Base-by-base conservation (phyloP, 2,888 invertebrate genomes). In the Megastigmus dorsalis region DNA sequence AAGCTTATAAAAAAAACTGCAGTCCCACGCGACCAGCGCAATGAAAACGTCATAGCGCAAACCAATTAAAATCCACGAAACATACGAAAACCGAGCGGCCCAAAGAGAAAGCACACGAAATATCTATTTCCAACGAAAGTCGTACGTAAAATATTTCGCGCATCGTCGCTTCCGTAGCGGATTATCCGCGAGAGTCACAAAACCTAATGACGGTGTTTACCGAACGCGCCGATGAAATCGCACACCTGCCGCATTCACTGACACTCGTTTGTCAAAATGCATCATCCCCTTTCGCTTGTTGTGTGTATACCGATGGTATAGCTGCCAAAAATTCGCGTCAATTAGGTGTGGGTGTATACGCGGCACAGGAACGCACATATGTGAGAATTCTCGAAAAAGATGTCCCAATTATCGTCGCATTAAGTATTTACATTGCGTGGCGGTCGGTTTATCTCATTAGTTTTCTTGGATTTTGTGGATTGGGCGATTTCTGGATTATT, bases 191-290 rank as follows among this genome's bases (percentile, higher is more conserved):
- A n/a, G n/a, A n/a, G n/a, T 33, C 18, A 52, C 28, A 52, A 52
- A n/a, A 15, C 13, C 20, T 62, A 62, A 50, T 23, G 48, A 62
- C 33, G 41, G n/a, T 33, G 36, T 48, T 50, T 26, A 36, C 33
- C n/a, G 13, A 9, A 10, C n/a, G 36, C 50, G 26, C 36, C 38
- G 38, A 15, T 48, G 30, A 62, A 54, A 9, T 9, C 9, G 4
- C n/a, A 20, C 15, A 38, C 13, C 52, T 18, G n/a, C 20, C 30
- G 2, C 1, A 28, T 2, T 4, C n/a, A n/a, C n/a, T n/a, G n/a
- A n/a, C n/a, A n/a, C n/a, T n/a, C 20, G 9, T 9, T 20, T 30
- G 54, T 65, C 66, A 67, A 48, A 57, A 67, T 57, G n/a, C n/a
- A n/a, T n/a, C n/a, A 45, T 57, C 33, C 36, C 23, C 1, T 30